Conservation (phyloP, 2,797 vertebrate species). For the Fistularia tabacaria region DNA sequence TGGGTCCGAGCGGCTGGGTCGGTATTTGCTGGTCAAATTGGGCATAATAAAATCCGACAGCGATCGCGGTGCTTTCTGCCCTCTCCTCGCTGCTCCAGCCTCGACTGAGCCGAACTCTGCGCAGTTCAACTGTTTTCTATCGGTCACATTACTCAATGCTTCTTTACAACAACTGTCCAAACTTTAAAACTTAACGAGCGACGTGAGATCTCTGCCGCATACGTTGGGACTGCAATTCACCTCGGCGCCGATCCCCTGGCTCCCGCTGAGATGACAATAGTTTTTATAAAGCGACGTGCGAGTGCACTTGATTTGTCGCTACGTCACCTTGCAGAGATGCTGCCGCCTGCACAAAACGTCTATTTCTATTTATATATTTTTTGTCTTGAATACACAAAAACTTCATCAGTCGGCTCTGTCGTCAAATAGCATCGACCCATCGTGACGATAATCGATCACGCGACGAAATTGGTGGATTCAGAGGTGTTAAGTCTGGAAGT, state of each 20-base stretch:
- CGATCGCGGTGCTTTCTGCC: slow-evolving; percentile 70
- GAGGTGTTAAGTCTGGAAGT: too few relatives aligned
- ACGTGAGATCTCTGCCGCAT: background rate
- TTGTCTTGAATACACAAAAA: too few relatives aligned
- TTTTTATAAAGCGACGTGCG: slow-evolving; percentile 42
- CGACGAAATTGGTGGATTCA: too few relatives aligned
- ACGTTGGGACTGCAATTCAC: too few relatives aligned
- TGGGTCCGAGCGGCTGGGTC: slow-evolving; percentile 76
- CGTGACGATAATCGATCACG: too few relatives aligned
- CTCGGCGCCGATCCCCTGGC: too few relatives aligned
- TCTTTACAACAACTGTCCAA: slow-evolving; percentile 36
- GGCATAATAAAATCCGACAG: slow-evolving; percentile 79
- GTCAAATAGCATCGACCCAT: too few relatives aligned
- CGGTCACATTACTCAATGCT: slow-evolving; percentile 63
- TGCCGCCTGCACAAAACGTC: slow-evolving; percentile 33
- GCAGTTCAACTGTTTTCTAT: slow-evolving; percentile 74
- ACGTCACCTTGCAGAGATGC: slow-evolving; percentile 60
- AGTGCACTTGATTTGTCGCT: slow-evolving; percentile 58
- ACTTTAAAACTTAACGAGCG: background rate
- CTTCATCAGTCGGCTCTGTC: too few relatives aligned
- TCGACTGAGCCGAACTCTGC: slow-evolving; percentile 81
- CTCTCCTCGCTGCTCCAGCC: slow-evolving; percentile 68
- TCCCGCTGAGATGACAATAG: slow-evolving; percentile 27
- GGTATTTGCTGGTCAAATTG: slow-evolving; percentile 60
- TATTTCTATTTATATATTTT: slow-evolving; percentile 13